Conservation (phyloP, 2,797 vertebrate genomes). For the Coregonus ussuriensis region DNA sequence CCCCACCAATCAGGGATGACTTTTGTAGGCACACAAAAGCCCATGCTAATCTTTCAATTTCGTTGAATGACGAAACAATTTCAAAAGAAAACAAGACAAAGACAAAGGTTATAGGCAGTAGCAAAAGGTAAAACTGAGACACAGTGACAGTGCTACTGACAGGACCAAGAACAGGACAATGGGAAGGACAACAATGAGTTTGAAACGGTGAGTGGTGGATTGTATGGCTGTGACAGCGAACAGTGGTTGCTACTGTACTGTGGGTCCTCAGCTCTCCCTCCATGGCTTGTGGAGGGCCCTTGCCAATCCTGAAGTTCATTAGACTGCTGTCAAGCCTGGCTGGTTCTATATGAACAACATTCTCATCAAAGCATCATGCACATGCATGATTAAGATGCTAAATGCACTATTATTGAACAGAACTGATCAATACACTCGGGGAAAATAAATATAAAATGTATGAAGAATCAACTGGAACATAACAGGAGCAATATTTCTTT, state of each 20-base stretch:
- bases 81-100: constrained; percentile 39
- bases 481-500: background rate
- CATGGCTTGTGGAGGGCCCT: background rate
- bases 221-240: background rate
- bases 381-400: background rate
- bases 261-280: background rate
- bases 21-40: constrained; percentile 72
- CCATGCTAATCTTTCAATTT: constrained; percentile 76
- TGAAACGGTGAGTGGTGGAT: background rate
- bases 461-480: background rate
- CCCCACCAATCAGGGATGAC: constrained; percentile 69
- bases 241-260: background rate
- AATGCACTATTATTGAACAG: background rate
- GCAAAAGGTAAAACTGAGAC: constrained; percentile 55
- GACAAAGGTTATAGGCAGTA: constrained; percentile 34
- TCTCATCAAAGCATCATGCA: background rate
- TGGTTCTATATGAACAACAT: background rate
- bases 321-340: background rate
- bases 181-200: background rate
- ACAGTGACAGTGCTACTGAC: constrained; percentile 50
- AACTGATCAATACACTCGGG: background rate
- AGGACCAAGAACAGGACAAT: constrained; percentile 42
- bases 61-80: constrained; percentile 68
- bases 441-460: background rate
- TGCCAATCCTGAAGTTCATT: background rate